Evolutionary conservation across 2,888 invertebrate species (phyloP), one percentile per base, ranked within the genome.

Genomic region (Carabus problematicus): DNA sequence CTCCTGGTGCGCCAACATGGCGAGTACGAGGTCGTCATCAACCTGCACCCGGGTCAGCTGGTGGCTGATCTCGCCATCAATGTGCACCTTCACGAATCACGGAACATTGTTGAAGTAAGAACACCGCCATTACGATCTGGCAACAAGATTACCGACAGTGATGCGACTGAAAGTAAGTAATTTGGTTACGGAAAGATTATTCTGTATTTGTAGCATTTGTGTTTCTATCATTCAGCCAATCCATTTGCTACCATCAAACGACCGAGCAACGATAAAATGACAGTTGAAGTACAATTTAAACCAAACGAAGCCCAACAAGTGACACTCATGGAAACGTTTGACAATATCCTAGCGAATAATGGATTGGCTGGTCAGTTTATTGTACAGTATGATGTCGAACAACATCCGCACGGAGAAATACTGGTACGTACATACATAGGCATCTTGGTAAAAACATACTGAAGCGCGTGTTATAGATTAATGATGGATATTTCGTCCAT

Each of bases 21-120:
- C 6, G 84, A 86, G 8, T 92, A 92, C 81, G 88, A 91, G 75
- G 86, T 89, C 73, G 86, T 87, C 11, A 83, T 91, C 66, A 89
- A 91, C 78, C 81, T 91, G 60, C 88, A 89, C 76, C 90, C 91
- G 0, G 88, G 90, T 19, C 86, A 88, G 72, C 77, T 87, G 3
- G 88, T 91, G n/a, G 85, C 87, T 56, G 85, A 89, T 73, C 82
- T 91, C 56, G 82, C 84, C 16, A 87, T 91, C 56, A 85, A 86
- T 16, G 89, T 91, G 0, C 83, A 85, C 71, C 87, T 91, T 71
- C 83, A 85, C 70, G 91, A 92, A 79, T 82, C 85, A 1, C 83
- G 86, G 72, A 86, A 87, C 73, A 84, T 91, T 40, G 85, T 85
- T 0, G 81, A 80, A 14, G 83, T 91, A 3, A 82, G 85, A 70